Evolutionary conservation across 2,113 vertebrate genomes (phyloP), one percentile per base, ranked within the genome.

Genomic region (Aleadryas rufinucha): DNA sequence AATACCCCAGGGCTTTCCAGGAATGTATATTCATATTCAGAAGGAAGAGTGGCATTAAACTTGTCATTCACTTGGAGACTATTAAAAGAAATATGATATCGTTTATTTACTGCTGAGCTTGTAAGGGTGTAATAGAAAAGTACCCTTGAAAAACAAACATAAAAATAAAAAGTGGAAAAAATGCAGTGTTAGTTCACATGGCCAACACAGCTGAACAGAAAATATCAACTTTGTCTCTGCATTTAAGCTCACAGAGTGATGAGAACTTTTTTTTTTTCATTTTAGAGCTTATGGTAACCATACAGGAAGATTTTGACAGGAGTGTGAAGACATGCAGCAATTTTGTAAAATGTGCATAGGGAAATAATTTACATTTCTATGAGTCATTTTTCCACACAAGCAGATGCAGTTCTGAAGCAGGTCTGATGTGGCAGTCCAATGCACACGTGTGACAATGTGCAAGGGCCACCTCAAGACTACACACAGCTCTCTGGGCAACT

Each of bases 1-100:
- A 89, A 92, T 68, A 89, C 39, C 74, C 39, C 64, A 44, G 79
- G 52, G 81, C 74, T 75, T 92, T 91, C 77, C 64, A 84, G 44
- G 72, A 91, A 87, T 41, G 41, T 37, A 68, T 68, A 68, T 86
- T 83, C 59, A 76, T 90, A 74, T 45, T 94, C 52, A 89, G 44
- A 87, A 84, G 47, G 49, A 89, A 81, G 30, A 91, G 22, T 49
- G 39, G 76, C 47, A 60, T 59, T 66, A 80, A 84, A 59, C 22
- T 78, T 80, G 60, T 63, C 72, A 86, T 39, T 92, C 69, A 52
- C 39, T 70, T 60, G 28, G 35, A 87, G 31, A 68, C 31, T 84
- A 64, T 53, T 78, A 70, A 52, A 91, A 82, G 47, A 81, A 94
- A 75, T 76, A 72, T 4, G 21, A 52, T 37, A 82, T 9, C 74